Base-by-base conservation (phyloP, 2,888 invertebrate species). In the Corythucha ciliata region DNA sequence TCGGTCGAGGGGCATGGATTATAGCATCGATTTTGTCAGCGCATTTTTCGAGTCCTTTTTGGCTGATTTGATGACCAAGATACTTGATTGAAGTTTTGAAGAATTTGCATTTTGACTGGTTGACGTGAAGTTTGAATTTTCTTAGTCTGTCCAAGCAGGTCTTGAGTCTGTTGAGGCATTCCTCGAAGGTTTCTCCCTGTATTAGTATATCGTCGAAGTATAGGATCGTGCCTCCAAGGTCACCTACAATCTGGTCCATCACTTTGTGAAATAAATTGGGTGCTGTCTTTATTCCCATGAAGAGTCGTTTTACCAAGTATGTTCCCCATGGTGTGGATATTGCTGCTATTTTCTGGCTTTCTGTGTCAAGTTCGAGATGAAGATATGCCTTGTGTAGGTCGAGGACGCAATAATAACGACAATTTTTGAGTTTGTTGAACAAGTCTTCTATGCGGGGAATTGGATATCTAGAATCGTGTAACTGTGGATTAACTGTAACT, bases 391-490 rank as follows among this genome's bases (percentile, higher is more conserved):
- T 48, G 26, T 48, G 25, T 2, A 48, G 48, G 20, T 48, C 39
- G 20, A 48, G 21, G n/a, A 39, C 39, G 14, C 48, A 48, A 14
- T 39, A 48, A 20, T 27, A 48, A n/a, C 12, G 37, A 1, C 27
- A 48, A 10, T 39, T 39, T 39, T 37, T 40, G 32, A 41, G 40
- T 36, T 26, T 48, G 18, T 39, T 39, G 20, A 42, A 33, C 26
- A 48, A 44, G 27, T 59, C 59, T 18, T 55, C 54, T 21, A 59
- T 52, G 14, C 37, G 25, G 4, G 26, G 39, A 6, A 59, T 57
- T 14, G 60, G 59, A 24, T 54, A 58, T 26, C 60, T 52, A 37
- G 57, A 56, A n/a, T 45, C 29, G 2, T 59, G 44, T 18, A 63
- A 20, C 42, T 52, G 51, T 21, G 27, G 7, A 14, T 48, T 39